A percentile compares a stretch with the other conserved stretches of the same genome.
phyloP scores from a whole-genome alignment of 2,113 vertebrate species.

The Malaclemys terrapin region DNA sequence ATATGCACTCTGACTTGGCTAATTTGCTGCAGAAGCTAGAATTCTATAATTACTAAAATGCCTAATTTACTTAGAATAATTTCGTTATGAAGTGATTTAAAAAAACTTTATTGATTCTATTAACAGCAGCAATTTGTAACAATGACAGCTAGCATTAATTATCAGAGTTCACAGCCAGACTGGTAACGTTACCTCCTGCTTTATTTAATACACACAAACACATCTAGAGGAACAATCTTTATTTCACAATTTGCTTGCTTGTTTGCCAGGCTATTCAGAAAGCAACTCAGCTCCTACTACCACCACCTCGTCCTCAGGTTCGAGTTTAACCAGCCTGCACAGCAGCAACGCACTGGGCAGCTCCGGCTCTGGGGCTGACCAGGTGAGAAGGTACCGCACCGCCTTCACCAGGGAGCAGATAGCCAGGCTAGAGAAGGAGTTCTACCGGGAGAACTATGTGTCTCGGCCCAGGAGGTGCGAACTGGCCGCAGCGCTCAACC shows the following conservation, averaged over 20 bases:
- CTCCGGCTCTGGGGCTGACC: slow-evolving; percentile 89
- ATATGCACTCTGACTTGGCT: neutral
- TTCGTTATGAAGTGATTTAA: slow-evolving; percentile 45
- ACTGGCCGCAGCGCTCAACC: slow-evolving; percentile 94
- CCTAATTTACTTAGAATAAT: slow-evolving; percentile 47
- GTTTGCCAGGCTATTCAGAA: slow-evolving; percentile 87
- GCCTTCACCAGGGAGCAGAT: slow-evolving; percentile 99
- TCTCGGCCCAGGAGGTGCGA: slow-evolving; percentile 97
- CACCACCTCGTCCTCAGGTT: slow-evolving; percentile 79
- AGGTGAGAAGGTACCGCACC: slow-evolving; percentile 97
- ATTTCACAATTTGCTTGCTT: slow-evolving; percentile 28
- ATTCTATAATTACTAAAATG: slow-evolving; percentile 11
- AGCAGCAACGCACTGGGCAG: slow-evolving; percentile 86
- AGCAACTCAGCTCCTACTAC: slow-evolving; percentile 86
- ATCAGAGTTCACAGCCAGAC: neutral
- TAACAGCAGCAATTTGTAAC: slow-evolving; percentile 68
- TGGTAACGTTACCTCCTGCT: neutral
- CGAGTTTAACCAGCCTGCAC: slow-evolving; percentile 85
- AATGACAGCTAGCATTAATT: slow-evolving; percentile 74
- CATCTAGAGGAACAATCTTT: neutral
- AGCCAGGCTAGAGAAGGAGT: slow-evolving; percentile 95
- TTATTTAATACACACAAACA: neutral
- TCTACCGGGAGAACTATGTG: slow-evolving; percentile 98
- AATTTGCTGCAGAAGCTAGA: neutral
- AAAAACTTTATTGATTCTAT: slow-evolving; percentile 72